Evolutionary conservation across 2,888 invertebrate species (phyloP).

Genomic region (Papilio elwesi): DNA sequence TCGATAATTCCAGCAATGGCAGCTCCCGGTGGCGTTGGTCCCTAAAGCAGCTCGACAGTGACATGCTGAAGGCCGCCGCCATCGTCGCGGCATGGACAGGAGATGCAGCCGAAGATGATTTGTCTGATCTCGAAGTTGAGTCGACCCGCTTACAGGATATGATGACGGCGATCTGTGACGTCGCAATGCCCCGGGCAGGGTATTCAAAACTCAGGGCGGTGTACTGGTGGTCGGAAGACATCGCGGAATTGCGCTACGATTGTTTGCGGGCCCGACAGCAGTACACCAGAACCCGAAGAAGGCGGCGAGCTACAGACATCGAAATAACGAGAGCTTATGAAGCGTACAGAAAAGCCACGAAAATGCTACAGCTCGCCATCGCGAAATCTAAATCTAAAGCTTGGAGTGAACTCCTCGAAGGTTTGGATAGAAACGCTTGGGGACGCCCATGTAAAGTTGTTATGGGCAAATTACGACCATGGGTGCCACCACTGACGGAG

Average conservation of each 20-base stretch:
- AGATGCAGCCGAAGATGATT: too few relatives aligned
- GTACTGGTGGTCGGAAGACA: slow-evolving; percentile 42
- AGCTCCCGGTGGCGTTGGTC: slow-evolving; percentile 24
- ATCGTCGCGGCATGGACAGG: slow-evolving; percentile 33
- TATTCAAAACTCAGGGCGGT: neutral
- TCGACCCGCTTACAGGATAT: neutral
- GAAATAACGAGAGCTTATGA: slow-evolving; percentile 2
- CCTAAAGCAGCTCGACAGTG: slow-evolving; percentile 31
- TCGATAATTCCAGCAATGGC: neutral
- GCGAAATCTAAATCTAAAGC: slow-evolving; percentile 25
- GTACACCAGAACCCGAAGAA: slow-evolving; percentile 28
- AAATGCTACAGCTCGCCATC: slow-evolving; percentile 16
- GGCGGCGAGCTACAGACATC: neutral
- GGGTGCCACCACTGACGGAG: slow-evolving; percentile 42
- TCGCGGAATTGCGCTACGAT: slow-evolving; percentile 18
- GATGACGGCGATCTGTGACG: slow-evolving; percentile 40
- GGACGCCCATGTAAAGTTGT: slow-evolving; percentile 42
- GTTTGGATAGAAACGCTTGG: slow-evolving; percentile 36
- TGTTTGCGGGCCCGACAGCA: slow-evolving; percentile 36
- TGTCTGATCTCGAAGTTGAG: neutral
- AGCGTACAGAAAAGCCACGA: neutral
- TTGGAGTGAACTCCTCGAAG: slow-evolving; percentile 36
- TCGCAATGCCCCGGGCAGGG: slow-evolving; percentile 37
- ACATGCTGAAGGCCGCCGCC: slow-evolving; percentile 31
- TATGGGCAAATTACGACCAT: slow-evolving; percentile 40